These are phyloP conservation scores for Blennius ocellaris DNA, from an alignment of 2,113 vertebrate genomes.

Conservation along the genomic window DNA sequence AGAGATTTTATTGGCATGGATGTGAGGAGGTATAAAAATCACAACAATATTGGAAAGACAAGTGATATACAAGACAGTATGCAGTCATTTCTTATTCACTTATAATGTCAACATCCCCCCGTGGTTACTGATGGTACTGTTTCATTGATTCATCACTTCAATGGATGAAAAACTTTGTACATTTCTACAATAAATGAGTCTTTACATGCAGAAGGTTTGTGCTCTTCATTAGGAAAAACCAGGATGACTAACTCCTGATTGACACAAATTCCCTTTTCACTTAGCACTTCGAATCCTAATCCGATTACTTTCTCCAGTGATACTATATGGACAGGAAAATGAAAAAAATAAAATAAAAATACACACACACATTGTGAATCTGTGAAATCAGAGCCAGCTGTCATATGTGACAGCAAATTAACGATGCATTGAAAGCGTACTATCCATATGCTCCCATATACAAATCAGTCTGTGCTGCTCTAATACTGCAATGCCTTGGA, in stretches of 20 bases:
- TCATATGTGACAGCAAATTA: conserved; percentile 33
- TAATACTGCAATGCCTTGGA: not conserved
- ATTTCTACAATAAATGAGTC: too few relatives aligned
- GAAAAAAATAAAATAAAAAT: not conserved
- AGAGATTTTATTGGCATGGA: too few relatives aligned
- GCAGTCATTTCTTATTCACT: too few relatives aligned
- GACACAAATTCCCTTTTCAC: not conserved
- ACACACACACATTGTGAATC: not conserved
- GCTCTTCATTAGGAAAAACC: not conserved
- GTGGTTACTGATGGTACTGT: too few relatives aligned
- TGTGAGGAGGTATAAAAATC: too few relatives aligned
- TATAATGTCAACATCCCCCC: too few relatives aligned
- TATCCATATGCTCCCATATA: conserved; percentile 27
- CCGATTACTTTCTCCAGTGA: not conserved
- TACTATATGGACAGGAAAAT: not conserved
- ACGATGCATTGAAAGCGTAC: conserved; percentile 18
- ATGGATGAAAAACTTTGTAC: too few relatives aligned
- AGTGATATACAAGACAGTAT: too few relatives aligned
- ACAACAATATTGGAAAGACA: too few relatives aligned
- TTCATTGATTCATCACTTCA: too few relatives aligned
- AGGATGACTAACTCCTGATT: not conserved
- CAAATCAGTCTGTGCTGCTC: not conserved
- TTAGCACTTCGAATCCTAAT: not conserved
- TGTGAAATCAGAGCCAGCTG: not conserved
- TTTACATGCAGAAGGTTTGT: not conserved